Percentiles rank a stretch among this genome's conserved stretches.
phyloP scores from a whole-genome alignment of 2,888 invertebrate species.

The Seladonia tumulorum region DNA sequence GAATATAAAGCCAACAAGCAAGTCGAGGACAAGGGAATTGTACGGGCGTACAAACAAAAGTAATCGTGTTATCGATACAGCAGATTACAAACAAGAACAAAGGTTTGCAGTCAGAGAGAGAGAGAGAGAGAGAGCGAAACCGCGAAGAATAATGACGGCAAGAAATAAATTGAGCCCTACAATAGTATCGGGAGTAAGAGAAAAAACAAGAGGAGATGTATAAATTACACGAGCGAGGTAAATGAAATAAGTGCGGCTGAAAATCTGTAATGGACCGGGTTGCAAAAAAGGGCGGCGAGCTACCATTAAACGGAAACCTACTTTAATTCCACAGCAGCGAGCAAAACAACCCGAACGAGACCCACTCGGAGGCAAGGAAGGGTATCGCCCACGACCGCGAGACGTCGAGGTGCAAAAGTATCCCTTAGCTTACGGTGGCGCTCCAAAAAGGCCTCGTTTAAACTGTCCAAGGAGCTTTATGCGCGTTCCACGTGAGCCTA shows the following conservation, averaged over 20 bases:
- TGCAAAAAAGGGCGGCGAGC: neutral
- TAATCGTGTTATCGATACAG: neutral
- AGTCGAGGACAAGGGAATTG: neutral
- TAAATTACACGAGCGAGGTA: neutral
- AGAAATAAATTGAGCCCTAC: neutral
- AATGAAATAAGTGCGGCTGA: neutral
- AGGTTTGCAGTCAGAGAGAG: too few species aligned
- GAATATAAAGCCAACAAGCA: neutral
- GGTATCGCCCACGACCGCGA: neutral
- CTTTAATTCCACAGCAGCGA: slow-evolving; percentile 5
- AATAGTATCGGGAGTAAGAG: neutral
- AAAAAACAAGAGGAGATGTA: neutral
- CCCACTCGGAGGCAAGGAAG: neutral
- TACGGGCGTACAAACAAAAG: neutral
- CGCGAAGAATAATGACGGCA: neutral
- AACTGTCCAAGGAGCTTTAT: slow-evolving; percentile 56
- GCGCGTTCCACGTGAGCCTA: slow-evolving; percentile 63
- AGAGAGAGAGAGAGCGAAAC: neutral
- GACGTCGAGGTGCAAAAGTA: slow-evolving; percentile 35
- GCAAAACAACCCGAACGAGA: neutral
- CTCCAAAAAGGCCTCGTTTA: slow-evolving; percentile 56
- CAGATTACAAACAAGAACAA: neutral
- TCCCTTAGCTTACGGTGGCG: slow-evolving; percentile 32
- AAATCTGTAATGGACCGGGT: neutral
- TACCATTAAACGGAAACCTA: neutral